Percentiles rank a stretch among this genome's conserved stretches.
phyloP scores from a whole-genome alignment of 2,888 invertebrate genomes.

The Leptinotarsa tumamoca region DNA sequence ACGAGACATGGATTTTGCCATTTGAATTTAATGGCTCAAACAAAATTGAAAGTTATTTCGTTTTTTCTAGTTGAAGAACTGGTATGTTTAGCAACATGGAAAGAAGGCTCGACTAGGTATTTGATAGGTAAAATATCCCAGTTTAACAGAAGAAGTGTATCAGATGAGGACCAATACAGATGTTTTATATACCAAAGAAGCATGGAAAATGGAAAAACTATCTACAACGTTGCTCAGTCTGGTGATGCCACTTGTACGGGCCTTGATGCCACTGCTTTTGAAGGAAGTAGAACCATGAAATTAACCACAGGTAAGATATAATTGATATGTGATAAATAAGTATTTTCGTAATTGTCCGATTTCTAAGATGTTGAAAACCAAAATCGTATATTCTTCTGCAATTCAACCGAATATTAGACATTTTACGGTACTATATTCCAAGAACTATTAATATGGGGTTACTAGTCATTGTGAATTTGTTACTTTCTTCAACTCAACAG shows the following conservation, averaged over 20 bases:
- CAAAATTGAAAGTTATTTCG: neutral
- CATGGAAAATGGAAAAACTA: slow-evolving; percentile 68
- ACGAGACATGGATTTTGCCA: neutral
- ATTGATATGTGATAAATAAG: neutral
- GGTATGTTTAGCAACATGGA: slow-evolving; percentile 86
- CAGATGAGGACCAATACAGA: slow-evolving; percentile 83
- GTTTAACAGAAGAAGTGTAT: slow-evolving; percentile 71
- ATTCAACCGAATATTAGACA: no score
- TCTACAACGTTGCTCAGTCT: slow-evolving; percentile 79
- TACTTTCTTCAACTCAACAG: neutral
- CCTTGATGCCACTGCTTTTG: slow-evolving; percentile 75
- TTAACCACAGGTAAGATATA: slow-evolving; percentile 76
- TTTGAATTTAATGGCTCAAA: neutral
- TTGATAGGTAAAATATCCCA: slow-evolving; percentile 81
- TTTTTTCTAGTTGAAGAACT: slow-evolving; percentile 78
- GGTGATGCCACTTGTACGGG: slow-evolving; percentile 87
- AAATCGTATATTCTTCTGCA: no score
- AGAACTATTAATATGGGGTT: no score
- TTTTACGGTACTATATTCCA: no score
- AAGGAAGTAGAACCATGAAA: slow-evolving; percentile 84
- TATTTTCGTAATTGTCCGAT: neutral
- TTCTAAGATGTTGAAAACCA: no score
- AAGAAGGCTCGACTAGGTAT: slow-evolving; percentile 84
- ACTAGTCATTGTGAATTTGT: no score
- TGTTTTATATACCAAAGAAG: slow-evolving; percentile 82